phyloP scores from a whole-genome alignment of 2,888 invertebrate genomes.

The Drosophila fulvimacula region DNA sequence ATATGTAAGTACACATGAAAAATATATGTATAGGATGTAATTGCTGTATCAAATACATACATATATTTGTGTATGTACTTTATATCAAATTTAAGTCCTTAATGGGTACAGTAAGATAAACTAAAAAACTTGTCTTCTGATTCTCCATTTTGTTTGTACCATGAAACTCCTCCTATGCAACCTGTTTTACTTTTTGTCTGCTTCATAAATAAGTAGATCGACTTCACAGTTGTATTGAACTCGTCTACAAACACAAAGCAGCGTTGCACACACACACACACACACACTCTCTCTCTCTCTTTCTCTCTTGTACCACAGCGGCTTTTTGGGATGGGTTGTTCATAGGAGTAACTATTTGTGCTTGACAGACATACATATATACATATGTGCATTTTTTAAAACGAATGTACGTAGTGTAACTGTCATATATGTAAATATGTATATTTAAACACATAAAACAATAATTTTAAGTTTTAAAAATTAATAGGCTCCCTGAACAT shows the following conservation, averaged over 20 bases:
- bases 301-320: not conserved
- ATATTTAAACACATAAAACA: too few species aligned
- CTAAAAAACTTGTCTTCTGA: slow-evolving; percentile 1
- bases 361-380: not conserved
- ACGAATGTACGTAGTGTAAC: too few species aligned
- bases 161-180: slow-evolving; percentile 53
- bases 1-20: too few species aligned
- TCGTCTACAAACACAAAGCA: slow-evolving; percentile 14
- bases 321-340: too few species aligned
- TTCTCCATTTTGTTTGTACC: slow-evolving; percentile 43
- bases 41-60: too few species aligned
- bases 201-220: slow-evolving; percentile 28
- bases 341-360: too few species aligned
- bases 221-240: slow-evolving; percentile 39
- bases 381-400: not conserved
- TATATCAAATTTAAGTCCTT: too few species aligned
- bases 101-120: not conserved
- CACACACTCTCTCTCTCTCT: not conserved
- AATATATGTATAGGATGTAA: too few species aligned
- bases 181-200: slow-evolving; percentile 38
- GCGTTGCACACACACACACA: not conserved
- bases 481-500: too few species aligned
- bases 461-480: too few species aligned
- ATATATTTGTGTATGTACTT: too few species aligned
- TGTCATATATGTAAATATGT: too few species aligned